These are phyloP conservation scores for Dolichomitus sp. DNA, from an alignment of 2,888 invertebrate species.

Conservation along the genomic window DNA sequence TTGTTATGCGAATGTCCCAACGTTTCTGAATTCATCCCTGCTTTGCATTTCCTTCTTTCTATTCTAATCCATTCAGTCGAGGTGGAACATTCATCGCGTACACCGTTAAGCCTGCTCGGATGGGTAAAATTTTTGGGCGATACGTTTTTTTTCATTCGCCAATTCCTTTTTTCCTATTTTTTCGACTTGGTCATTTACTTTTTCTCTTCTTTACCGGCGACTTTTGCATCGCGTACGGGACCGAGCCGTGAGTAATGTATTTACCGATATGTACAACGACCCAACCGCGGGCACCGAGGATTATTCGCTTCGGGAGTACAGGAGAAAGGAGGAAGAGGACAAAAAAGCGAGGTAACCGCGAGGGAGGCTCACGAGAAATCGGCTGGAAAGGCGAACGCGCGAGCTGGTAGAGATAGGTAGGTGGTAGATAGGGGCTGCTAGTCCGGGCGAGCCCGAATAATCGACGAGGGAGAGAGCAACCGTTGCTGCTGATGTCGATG, in stretches of 20 bases:
- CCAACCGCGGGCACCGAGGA: slow-evolving; percentile 59
- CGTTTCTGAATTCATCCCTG: slow-evolving; percentile 53
- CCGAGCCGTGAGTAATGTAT: slow-evolving; percentile 65
- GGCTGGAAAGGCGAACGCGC: slow-evolving; percentile 60
- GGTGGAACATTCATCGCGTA: slow-evolving; percentile 63
- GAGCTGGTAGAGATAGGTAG: slow-evolving; percentile 52
- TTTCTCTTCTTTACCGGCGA: slow-evolving; percentile 37
- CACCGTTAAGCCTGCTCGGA: slow-evolving; percentile 38
- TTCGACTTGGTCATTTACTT: background rate
- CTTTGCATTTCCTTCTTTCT: slow-evolving; percentile 58
- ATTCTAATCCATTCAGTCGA: slow-evolving; percentile 64
- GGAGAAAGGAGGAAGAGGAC: slow-evolving; percentile 34
- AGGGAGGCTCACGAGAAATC: slow-evolving; percentile 61
- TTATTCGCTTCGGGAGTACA: slow-evolving; percentile 54
- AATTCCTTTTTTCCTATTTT: slow-evolving; percentile 41
- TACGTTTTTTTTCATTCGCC: background rate
- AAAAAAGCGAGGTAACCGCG: slow-evolving; percentile 29
- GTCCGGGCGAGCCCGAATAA: slow-evolving; percentile 62
- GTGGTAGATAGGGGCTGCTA: slow-evolving; percentile 38
- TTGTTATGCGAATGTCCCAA: slow-evolving; percentile 53
- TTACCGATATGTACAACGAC: slow-evolving; percentile 65
- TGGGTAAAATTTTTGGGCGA: slow-evolving; percentile 50
- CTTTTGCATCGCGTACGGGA: slow-evolving; percentile 51
- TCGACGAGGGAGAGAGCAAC: slow-evolving; percentile 56
- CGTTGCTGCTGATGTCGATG: slow-evolving; percentile 66